Conservation (phyloP, 1,140 invertebrate genomes). For the Scaptomyza hsui region DNA sequence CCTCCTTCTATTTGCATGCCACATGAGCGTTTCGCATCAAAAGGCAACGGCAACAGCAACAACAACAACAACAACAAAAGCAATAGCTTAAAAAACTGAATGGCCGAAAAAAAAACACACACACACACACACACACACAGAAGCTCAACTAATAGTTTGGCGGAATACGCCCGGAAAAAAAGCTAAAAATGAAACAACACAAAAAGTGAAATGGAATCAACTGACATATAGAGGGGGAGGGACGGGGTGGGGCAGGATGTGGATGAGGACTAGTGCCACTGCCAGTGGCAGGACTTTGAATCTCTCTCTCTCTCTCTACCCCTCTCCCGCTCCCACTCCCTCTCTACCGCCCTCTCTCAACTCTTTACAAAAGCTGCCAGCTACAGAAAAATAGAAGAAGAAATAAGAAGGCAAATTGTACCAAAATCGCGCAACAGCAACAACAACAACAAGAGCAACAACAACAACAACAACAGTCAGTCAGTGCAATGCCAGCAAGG, state of each 20-base stretch:
- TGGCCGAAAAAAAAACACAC: conserved; percentile 37
- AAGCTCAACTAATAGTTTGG: conserved; percentile 73
- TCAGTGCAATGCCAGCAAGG: conserved; percentile 67
- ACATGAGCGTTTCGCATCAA: conserved; percentile 50
- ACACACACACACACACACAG: conserved; percentile 39
- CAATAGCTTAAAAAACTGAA: conserved; percentile 45
- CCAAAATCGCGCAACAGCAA: conserved; percentile 64
- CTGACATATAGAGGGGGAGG: conserved; percentile 63
- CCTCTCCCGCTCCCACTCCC: not conserved
- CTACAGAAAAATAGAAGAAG: conserved; percentile 27
- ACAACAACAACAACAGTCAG: conserved; percentile 38
- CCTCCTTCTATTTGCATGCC: conserved; percentile 26
- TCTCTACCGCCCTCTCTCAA: not conserved
- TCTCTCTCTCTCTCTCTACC: not conserved
- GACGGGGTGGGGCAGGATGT: not conserved
- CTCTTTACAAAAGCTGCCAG: conserved; percentile 53
- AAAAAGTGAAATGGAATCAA: conserved; percentile 81
- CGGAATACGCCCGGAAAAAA: conserved; percentile 16
- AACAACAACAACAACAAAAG: conserved; percentile 17
- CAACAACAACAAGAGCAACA: conserved; percentile 38
- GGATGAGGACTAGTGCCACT: not conserved
- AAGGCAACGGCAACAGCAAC: conserved; percentile 33
- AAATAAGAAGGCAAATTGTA: conserved; percentile 74
- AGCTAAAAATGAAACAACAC: conserved; percentile 14
- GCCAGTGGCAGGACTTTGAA: conserved; percentile 12